Evolutionary conservation across 53 echinoderm and acorn worm genomes (phyloP), one percentile per base, ranked within the genome.

Genomic region (Stichopus horrens): DNA sequence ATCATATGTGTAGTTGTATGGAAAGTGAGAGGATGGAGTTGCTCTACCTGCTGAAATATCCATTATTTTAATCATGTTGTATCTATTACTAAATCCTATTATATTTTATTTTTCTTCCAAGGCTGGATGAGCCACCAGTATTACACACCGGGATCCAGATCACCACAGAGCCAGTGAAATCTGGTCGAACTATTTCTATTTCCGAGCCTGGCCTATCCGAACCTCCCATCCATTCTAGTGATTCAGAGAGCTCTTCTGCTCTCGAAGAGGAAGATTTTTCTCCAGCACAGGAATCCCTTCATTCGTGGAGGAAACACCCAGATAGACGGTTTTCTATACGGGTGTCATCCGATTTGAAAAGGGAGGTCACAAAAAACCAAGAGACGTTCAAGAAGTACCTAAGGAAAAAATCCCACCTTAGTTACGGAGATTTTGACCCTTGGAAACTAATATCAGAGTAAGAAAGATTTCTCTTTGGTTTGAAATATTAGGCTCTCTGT

Each of bases 391-490:
- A 94, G 52, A 87, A 90, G 54, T 93, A 98, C 67, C 89, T 98
- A 74, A 96, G 94, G 91, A 91, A 78, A 21, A 98, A 93, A 21
- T 96, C 95, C 9, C 95, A 95, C 76, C 90, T 92, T 18, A 66
- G 91, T 13, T 96, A 93, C 55, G 95, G 98, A 5, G 93, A 93
- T 1, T 98, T 98, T 88, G 91, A 98, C 75, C 98, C 98, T 4
- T 98, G 98, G 98, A 94, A 91, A 88, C 93, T 98, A 11, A 93
- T 94, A 22, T 92, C 94, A 77, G 94, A 93, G 98, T 98, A 81
- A 96, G 98, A 91, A 83, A 6, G 23, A 77, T 59, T 37, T 14
- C 22, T 21, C 77, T n/a, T 10, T 76, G 51, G 51, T 21, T 11
- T 54, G 53, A 79, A 52, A 21, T 79, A 52, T 79, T 55, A 79